Base-by-base conservation (phyloP, 2,888 invertebrate genomes). In the Exocentrus adspersus region DNA sequence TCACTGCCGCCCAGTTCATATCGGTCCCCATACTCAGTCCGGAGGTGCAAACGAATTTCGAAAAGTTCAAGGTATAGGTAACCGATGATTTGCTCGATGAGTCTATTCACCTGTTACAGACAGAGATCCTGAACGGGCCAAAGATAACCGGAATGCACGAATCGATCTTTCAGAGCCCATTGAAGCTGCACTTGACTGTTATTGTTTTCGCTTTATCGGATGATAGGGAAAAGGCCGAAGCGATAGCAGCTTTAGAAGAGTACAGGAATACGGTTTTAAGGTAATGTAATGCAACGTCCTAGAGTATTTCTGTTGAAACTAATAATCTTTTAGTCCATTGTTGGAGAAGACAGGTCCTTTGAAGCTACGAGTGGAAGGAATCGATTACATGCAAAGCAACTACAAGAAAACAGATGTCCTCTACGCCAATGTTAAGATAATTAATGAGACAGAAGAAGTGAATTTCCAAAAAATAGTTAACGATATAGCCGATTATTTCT, bases 311-410 rank as follows among this genome's bases (percentile, higher is more conserved):
- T n/a, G n/a, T n/a, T n/a, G n/a, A n/a, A n/a, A n/a, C n/a, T n/a
- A n/a, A n/a, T n/a, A n/a, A n/a, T n/a, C 20, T 42, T 73, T 70
- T 61, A 79, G 79, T 19, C 77, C 77, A 6, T 61, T 79, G 3
- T 48, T 79, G 10, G 42, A 68, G 59, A 73, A 71, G 67, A 68
- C 57, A 30, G 79, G 77, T 9, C 74, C 75, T n/a, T 62, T 79
- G 19, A 85, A 82, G 70, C 80, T 93, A n/a, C 81, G 84, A 65
- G 73, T 93, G n/a, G 84, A 86, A 75, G 96, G 95, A 1, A 78
- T 97, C 10, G 92, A 93, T 61, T 93, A 92, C 75, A 95, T 97
- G 94, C 94, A 95, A 78, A 93, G 94, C 79, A 95, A 97, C 80
- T 92, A 94, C 0, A 84, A 86, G 56, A 87, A 90, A 62, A 90